Conservation (phyloP, 2,888 invertebrate species). For the Macroteleia sp. region DNA sequence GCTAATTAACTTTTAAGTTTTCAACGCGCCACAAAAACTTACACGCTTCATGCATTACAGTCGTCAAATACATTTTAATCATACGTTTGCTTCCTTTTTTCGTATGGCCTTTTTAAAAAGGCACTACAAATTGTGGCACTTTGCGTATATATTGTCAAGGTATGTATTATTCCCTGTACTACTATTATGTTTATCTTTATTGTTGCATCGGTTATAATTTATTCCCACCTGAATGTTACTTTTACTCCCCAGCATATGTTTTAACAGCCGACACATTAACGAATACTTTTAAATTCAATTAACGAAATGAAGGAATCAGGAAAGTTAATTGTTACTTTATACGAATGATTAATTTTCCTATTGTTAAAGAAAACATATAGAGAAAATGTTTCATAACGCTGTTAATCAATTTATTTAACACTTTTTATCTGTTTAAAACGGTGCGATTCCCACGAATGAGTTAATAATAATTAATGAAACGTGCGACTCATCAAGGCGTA, state of each 20-base stretch:
- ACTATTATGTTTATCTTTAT: conserved; percentile 62
- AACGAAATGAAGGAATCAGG: conserved; percentile 53
- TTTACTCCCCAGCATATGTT: conserved; percentile 27
- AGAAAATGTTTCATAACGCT: conserved; percentile 1
- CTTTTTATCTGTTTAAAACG: neutral
- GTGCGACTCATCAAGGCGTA: neutral
- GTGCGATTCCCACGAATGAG: conserved; percentile 24
- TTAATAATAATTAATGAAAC: conserved; percentile 19
- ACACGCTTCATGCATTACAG: conserved; percentile 32
- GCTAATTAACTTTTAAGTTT: conserved; percentile 39
- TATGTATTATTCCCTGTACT: conserved; percentile 48
- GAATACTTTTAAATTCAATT: conserved; percentile 57
- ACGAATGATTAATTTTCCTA: conserved; percentile 40
- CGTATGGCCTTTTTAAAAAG: conserved; percentile 31
- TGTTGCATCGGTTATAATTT: conserved; percentile 63
- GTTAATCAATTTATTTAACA: conserved; percentile 30
- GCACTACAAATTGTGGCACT: conserved; percentile 39
- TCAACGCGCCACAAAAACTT: conserved; percentile 16
- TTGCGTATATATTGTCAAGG: conserved; percentile 41
- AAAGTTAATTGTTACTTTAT: conserved; percentile 17
- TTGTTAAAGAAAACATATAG: conserved; percentile 30
- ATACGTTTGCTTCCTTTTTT: conserved; percentile 45
- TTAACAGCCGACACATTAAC: conserved; percentile 31
- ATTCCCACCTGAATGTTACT: conserved; percentile 45
- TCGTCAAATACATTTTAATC: conserved; percentile 56